Conservation (phyloP, 2,113 vertebrate genomes). For the Callospermophilus lateralis region DNA sequence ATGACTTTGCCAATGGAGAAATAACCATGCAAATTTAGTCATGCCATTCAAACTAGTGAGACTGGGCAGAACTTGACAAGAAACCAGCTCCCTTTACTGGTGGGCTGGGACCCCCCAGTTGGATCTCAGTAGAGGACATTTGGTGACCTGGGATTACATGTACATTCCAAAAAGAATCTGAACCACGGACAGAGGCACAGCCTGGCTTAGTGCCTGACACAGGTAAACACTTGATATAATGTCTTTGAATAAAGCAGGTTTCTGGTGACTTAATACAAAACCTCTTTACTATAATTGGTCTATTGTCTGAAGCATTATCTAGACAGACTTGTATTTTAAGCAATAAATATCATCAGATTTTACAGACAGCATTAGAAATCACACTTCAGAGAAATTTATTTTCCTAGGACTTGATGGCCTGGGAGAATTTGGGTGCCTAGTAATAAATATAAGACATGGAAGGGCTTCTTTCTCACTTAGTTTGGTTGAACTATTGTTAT, state of each 20-base stretch:
- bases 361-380: slow-evolving; percentile 44
- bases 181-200: not conserved
- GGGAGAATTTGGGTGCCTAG: not conserved
- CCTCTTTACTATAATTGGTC: not conserved
- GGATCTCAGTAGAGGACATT: not conserved
- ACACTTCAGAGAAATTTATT: slow-evolving; percentile 52
- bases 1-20: not conserved
- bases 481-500: slow-evolving; percentile 43
- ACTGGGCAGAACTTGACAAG: not conserved
- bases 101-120: not conserved
- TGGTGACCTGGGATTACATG: not conserved
- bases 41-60: not conserved
- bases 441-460: slow-evolving; percentile 12
- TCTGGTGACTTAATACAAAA: slow-evolving; percentile 14
- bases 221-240: not conserved
- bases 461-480: not conserved
- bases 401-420: not conserved
- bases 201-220: not conserved
- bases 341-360: slow-evolving; percentile 25
- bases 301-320: not conserved
- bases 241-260: not conserved
- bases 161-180: not conserved
- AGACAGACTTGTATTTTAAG: not conserved
- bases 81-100: not conserved
- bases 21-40: not conserved